Conservation (phyloP, 2,113 vertebrate species). For the Sander lucioperca region DNA sequence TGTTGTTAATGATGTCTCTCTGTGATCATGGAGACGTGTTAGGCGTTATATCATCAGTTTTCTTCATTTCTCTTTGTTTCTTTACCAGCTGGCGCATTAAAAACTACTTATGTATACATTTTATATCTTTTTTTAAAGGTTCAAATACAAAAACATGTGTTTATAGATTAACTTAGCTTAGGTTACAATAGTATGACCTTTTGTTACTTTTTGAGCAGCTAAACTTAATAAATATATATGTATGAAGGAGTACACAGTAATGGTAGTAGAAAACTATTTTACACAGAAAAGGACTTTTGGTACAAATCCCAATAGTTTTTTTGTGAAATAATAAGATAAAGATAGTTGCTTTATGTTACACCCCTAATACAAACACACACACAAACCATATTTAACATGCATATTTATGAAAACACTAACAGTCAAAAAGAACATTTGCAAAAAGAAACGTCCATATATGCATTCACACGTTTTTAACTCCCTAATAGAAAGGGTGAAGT, state of each 20-base stretch:
- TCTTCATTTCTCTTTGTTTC: not conserved
- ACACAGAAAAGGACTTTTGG: not conserved
- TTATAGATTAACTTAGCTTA: too few relatives aligned
- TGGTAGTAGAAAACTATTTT: not conserved
- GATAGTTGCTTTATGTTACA: not conserved
- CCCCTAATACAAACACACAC: not conserved
- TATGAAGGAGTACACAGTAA: not conserved
- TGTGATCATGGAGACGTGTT: not conserved
- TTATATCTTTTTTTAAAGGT: not conserved
- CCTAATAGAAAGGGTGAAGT: too few relatives aligned
- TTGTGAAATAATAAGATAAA: not conserved
- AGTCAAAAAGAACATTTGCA: too few relatives aligned
- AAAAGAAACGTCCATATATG: too few relatives aligned
- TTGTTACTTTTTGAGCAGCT: not conserved
- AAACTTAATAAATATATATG: not conserved
- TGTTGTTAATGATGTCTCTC: slow-evolving; percentile 29
- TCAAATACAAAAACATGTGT: too few relatives aligned
- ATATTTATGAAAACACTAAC: not conserved
- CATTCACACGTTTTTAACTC: too few relatives aligned
- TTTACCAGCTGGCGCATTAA: slow-evolving; percentile 45
- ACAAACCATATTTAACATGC: not conserved
- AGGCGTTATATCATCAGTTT: not conserved
- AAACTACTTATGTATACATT: not conserved
- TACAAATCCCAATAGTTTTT: not conserved
- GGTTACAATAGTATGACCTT: not conserved